These are phyloP conservation scores for Actinia tenebrosa DNA, from an alignment of 64 coral and sea anemone genomes.

Conservation along the genomic window DNA sequence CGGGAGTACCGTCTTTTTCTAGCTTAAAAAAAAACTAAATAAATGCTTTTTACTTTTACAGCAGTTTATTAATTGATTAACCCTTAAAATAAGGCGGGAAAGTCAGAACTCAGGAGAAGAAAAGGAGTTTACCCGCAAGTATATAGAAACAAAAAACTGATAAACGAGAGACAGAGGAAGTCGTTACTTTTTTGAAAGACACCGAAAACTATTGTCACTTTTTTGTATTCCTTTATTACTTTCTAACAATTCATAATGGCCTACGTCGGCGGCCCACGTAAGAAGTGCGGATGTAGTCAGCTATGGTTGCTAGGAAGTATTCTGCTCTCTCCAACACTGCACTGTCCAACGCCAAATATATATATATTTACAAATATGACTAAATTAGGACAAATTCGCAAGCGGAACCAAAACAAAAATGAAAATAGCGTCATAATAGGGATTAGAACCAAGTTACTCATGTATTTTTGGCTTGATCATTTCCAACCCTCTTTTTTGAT, in stretches of 20 bases:
- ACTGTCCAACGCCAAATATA: neutral
- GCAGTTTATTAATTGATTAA: neutral
- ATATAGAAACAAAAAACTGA: neutral
- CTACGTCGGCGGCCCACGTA: neutral
- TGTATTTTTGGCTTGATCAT: too few species aligned
- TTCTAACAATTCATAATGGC: neutral
- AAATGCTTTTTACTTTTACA: too few species aligned
- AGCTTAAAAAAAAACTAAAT: too few species aligned
- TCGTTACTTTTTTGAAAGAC: neutral
- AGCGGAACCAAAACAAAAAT: neutral
- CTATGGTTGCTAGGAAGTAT: neutral
- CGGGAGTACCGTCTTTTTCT: too few species aligned
- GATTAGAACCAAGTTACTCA: neutral
- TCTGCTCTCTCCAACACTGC: neutral
- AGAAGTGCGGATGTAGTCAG: neutral
- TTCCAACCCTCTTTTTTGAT: too few species aligned
- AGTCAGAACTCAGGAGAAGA: neutral
- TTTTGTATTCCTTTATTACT: neutral
- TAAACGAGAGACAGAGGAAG: neutral
- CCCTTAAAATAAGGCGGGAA: neutral
- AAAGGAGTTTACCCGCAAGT: neutral
- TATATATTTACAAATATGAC: neutral
- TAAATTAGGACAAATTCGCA: neutral
- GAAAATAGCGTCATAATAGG: neutral
- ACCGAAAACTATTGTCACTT: conserved; percentile 8